Conservation (phyloP, 2,113 vertebrate species). For the Tupaia tana region DNA sequence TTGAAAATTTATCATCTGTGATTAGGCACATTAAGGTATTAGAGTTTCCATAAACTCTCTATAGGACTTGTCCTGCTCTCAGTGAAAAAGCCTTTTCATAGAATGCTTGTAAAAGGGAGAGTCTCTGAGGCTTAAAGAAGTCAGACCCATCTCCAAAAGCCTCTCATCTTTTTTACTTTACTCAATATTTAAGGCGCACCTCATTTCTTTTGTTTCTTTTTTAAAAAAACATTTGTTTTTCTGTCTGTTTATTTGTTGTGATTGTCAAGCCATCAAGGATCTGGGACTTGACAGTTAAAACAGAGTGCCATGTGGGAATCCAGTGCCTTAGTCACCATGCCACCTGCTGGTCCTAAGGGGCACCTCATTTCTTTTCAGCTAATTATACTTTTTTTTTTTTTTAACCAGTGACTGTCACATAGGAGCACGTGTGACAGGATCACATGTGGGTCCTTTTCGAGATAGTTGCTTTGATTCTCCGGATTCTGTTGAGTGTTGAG, state of each 20-base stretch:
- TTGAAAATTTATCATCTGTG: constrained; percentile 20
- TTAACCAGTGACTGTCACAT: constrained; percentile 10
- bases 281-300: too few relatives aligned
- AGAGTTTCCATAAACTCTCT: constrained; percentile 39
- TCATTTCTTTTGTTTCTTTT: neutral
- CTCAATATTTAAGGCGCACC: neutral
- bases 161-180: neutral
- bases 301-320: too few relatives aligned
- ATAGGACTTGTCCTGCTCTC: neutral
- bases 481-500: constrained; percentile 15
- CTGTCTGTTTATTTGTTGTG: too few relatives aligned
- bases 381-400: constrained; percentile 46
- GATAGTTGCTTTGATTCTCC: neutral
- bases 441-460: neutral
- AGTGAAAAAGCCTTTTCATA: neutral
- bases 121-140: neutral
- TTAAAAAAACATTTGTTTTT: neutral
- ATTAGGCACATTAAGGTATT: neutral
- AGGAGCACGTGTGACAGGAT: neutral
- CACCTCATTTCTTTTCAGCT: constrained; percentile 29
- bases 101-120: neutral
- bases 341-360: neutral
- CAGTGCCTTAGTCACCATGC: too few relatives aligned
- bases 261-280: too few relatives aligned
- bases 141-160: neutral